A percentile compares a stretch with the other conserved stretches of the same genome.
phyloP scores from a whole-genome alignment of 1,140 invertebrate species.

The Drosophila orena region DNA sequence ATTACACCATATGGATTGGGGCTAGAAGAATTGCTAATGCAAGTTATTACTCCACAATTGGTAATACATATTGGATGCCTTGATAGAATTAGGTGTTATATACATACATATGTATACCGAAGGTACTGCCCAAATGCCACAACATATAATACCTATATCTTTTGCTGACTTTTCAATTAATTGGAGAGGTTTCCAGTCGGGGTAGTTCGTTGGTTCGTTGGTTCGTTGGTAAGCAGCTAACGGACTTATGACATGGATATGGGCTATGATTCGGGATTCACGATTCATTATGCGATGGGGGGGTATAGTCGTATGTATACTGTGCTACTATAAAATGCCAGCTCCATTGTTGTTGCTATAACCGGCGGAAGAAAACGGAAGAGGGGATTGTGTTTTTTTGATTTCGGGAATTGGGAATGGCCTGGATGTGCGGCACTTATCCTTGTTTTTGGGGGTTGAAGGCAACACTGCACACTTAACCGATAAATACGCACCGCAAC shows the following conservation, averaged over 20 bases:
- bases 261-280: constrained; percentile 1
- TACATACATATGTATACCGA: too few relatives aligned
- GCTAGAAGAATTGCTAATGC: background rate
- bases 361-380: constrained; percentile 59
- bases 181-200: background rate
- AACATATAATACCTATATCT: too few relatives aligned
- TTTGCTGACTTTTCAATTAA: constrained; percentile 4
- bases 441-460: constrained; percentile 45
- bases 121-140: too few relatives aligned
- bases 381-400: constrained; percentile 36
- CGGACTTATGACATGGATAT: constrained; percentile 16
- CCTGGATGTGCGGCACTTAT: constrained; percentile 45
- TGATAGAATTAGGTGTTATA: too few relatives aligned
- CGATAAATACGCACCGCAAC: constrained; percentile 46
- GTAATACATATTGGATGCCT: too few relatives aligned
- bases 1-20: constrained; percentile 10
- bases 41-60: too few relatives aligned
- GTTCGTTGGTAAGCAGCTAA: constrained; percentile 7
- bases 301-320: background rate
- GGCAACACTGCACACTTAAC: constrained; percentile 38
- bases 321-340: constrained; percentile 57
- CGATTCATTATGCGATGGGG: background rate
- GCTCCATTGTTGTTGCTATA: constrained; percentile 66
- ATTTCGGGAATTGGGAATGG: constrained; percentile 26
- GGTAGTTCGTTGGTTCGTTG: constrained; percentile 5